A percentile compares a stretch with the other conserved stretches of the same genome.
Conservation (phyloP, 2,113 vertebrate species). For the Vicugna pacos region DNA sequence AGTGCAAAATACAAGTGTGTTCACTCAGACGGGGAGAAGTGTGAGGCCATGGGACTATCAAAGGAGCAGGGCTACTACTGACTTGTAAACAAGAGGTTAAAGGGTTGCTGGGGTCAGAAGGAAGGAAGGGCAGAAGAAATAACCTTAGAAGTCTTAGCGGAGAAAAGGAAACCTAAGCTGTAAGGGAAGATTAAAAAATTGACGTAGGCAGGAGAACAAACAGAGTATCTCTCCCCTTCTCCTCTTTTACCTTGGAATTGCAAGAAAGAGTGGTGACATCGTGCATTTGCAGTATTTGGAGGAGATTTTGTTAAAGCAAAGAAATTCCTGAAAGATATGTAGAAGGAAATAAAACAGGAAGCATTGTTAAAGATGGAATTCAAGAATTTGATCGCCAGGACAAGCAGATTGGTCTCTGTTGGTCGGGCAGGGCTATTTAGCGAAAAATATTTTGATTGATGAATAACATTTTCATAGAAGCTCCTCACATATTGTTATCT, state of each 20-base stretch:
- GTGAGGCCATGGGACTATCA: background rate
- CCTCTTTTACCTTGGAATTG: background rate
- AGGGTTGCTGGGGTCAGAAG: background rate
- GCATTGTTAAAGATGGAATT: background rate
- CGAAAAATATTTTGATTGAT: background rate
- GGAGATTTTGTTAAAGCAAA: background rate
- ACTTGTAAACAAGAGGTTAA: background rate
- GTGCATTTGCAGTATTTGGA: background rate
- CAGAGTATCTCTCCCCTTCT: background rate
- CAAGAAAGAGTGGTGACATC: background rate
- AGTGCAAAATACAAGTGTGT: background rate
- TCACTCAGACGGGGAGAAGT: background rate
- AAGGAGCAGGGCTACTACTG: background rate
- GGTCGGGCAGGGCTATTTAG: background rate
- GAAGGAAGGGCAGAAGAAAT: background rate
- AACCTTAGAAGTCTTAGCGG: background rate
- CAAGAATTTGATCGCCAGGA: background rate
- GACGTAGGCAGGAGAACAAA: background rate
- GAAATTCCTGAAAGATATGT: background rate
- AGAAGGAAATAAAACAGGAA: background rate
- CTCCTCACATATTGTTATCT: background rate
- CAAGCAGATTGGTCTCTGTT: background rate
- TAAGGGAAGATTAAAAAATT: background rate
- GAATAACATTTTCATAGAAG: background rate
- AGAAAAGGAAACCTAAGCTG: background rate